These are phyloP conservation scores for Cromileptes altivelis DNA, from an alignment of 2,113 vertebrate genomes.

Conservation along the genomic window DNA sequence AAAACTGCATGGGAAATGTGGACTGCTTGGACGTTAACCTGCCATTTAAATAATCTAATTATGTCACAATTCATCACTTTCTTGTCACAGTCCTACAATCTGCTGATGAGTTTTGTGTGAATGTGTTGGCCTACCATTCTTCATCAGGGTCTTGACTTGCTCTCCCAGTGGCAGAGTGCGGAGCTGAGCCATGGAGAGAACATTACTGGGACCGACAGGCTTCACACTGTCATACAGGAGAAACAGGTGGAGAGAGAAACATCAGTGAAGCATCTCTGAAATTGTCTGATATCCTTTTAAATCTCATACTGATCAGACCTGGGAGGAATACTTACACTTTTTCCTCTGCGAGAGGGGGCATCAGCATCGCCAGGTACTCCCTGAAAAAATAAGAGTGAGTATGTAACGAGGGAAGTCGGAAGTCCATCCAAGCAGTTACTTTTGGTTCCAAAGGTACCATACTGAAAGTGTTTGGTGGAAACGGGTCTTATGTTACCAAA, in stretches of 20 bases:
- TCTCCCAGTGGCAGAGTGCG: slow-evolving; percentile 94
- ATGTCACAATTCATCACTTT: not conserved
- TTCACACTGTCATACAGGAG: slow-evolving; percentile 84
- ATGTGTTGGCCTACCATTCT: slow-evolving; percentile 88
- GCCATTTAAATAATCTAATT: not conserved
- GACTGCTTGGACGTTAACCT: not conserved
- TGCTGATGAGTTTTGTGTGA: not conserved
- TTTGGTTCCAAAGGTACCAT: too few species aligned
- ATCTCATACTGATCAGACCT: not conserved
- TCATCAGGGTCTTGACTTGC: slow-evolving; percentile 98
- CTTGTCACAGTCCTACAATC: too few species aligned
- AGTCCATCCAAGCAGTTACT: too few species aligned
- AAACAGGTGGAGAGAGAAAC: not conserved
- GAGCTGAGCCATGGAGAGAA: slow-evolving; percentile 97
- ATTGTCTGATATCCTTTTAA: not conserved
- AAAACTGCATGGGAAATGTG: not conserved
- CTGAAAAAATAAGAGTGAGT: slow-evolving; percentile 70
- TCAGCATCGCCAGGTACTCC: slow-evolving; percentile 97
- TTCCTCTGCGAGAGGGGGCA: slow-evolving; percentile 93
- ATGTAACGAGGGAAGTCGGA: not conserved
- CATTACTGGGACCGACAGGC: slow-evolving; percentile 93
- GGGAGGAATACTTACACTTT: slow-evolving; percentile 89
- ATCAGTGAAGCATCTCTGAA: not conserved
- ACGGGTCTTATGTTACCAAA: too few species aligned
- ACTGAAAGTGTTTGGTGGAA: too few species aligned